phyloP scores from a whole-genome alignment of 2,797 vertebrate species.

The Mormyrops boulengeri region DNA sequence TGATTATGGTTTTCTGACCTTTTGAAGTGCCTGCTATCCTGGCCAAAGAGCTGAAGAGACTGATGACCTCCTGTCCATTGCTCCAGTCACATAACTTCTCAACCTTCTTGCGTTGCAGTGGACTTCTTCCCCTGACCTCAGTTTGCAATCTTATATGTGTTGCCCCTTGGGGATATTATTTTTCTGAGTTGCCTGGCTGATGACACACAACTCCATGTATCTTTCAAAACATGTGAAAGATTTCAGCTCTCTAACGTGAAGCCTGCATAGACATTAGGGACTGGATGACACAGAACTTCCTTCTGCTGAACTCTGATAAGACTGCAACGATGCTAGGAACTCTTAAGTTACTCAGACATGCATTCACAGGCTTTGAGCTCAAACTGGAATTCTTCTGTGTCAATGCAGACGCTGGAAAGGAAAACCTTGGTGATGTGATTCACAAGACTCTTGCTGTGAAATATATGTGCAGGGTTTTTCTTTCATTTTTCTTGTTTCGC shows the following conservation, averaged over 20 bases:
- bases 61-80: background rate
- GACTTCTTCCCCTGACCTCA: background rate
- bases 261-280: background rate
- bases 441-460: background rate
- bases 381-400: background rate
- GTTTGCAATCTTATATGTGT: background rate
- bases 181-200: background rate
- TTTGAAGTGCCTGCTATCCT: background rate
- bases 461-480: background rate
- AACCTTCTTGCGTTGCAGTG: background rate
- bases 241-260: background rate
- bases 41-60: background rate
- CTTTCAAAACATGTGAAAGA: background rate
- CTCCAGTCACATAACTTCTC: background rate
- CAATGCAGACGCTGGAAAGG: background rate
- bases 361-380: background rate
- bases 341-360: background rate
- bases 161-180: background rate
- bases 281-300: background rate
- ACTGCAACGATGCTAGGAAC: background rate
- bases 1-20: background rate
- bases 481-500: background rate
- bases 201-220: constrained; percentile 8
- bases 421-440: background rate
- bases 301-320: background rate